A percentile compares a stretch with the other conserved stretches of the same genome.
Evolutionary conservation across 1,140 invertebrate genomes (phyloP).

Genomic region (Nymphalis io): DNA sequence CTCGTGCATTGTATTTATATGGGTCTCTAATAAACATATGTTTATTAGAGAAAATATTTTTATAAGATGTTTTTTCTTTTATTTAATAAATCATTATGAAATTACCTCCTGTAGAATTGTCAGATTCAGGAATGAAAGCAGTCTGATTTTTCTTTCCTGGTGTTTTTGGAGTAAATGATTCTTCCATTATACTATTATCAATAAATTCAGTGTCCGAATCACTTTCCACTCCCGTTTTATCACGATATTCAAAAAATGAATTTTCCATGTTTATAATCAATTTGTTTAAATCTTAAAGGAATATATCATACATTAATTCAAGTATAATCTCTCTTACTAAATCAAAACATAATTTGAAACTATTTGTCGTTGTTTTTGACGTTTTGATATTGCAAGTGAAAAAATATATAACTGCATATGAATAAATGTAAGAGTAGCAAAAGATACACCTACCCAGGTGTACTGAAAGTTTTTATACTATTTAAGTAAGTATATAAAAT

Average conservation of each 20-base stretch:
- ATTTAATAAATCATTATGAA: not conserved
- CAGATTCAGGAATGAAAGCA: slow-evolving; percentile 65
- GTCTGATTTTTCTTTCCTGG: slow-evolving; percentile 58
- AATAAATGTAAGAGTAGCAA: too few species aligned
- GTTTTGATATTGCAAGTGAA: slow-evolving; percentile 7
- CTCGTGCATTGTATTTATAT: too few species aligned
- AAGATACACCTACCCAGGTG: too few species aligned
- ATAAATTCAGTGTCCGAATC: slow-evolving; percentile 63
- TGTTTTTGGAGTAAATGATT: slow-evolving; percentile 54
- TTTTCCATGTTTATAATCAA: slow-evolving; percentile 57
- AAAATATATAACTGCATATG: too few species aligned
- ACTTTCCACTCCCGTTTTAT: slow-evolving; percentile 49
- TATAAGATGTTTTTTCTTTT: too few species aligned
- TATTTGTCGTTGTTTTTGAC: slow-evolving; percentile 16
- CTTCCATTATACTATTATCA: slow-evolving; percentile 61
- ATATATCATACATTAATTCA: slow-evolving; percentile 10
- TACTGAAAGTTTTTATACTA: not conserved
- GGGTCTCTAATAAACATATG: too few species aligned
- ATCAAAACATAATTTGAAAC: slow-evolving; percentile 30
- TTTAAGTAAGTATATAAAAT: not conserved
- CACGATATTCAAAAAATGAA: slow-evolving; percentile 71
- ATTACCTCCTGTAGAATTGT: slow-evolving; percentile 62
- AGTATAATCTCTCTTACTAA: slow-evolving; percentile 16
- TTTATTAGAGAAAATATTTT: too few species aligned
- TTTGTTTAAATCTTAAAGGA: slow-evolving; percentile 2